Percentiles rank a stretch among this genome's conserved stretches.
phyloP scores from a whole-genome alignment of 2,888 invertebrate species.

The Hylaea fasciaria region DNA sequence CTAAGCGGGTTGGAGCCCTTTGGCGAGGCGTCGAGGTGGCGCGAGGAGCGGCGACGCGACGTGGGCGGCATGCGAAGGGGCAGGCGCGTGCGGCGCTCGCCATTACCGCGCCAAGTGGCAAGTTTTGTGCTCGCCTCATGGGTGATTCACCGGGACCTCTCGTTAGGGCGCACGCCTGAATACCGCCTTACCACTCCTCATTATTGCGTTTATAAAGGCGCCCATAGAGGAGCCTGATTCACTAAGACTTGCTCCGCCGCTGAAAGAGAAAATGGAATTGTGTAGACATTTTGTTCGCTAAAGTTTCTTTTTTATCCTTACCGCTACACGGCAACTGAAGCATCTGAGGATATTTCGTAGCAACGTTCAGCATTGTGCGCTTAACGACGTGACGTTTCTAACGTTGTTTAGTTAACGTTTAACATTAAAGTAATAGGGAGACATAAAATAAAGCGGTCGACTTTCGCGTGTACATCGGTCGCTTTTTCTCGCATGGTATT shows the following conservation, averaged over 20 bases:
- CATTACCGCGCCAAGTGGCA: conserved; percentile 73
- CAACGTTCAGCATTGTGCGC: conserved; percentile 60
- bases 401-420: conserved; percentile 53
- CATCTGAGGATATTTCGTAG: conserved; percentile 65
- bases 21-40: conserved; percentile 61
- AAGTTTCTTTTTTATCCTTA: conserved; percentile 68
- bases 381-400: conserved; percentile 60
- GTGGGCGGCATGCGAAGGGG: neutral
- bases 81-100: conserved; percentile 49
- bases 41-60: conserved; percentile 1
- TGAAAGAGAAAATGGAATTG: conserved; percentile 84
- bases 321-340: conserved; percentile 46
- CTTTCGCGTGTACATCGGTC: conserved; percentile 46
- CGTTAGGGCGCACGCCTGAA: conserved; percentile 78
- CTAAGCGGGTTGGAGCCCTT: conserved; percentile 74
- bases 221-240: conserved; percentile 78
- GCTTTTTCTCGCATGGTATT: conserved; percentile 40
- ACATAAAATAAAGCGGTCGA: conserved; percentile 47
- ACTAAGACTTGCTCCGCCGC: conserved; percentile 76
- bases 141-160: conserved; percentile 81
- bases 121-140: conserved; percentile 80
- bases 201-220: conserved; percentile 84
- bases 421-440: conserved; percentile 56
- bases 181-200: conserved; percentile 82
- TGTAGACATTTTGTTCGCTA: conserved; percentile 78